Conservation (phyloP, 1,140 invertebrate genomes). For the Hyles vespertilio region DNA sequence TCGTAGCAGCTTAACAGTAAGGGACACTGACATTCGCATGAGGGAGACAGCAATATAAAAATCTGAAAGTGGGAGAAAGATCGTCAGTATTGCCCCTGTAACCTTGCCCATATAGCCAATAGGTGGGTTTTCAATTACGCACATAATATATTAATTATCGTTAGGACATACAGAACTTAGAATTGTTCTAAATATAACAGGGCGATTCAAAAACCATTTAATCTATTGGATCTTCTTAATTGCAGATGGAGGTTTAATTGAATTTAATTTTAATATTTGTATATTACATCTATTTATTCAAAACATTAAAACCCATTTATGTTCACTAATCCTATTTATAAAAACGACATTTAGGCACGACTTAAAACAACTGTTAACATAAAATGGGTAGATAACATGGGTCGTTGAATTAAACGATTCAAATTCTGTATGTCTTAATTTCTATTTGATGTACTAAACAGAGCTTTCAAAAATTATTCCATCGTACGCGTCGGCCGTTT, state of each 20-base stretch:
- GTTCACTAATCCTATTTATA: too few relatives aligned
- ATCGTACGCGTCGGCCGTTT: too few relatives aligned
- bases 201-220: too few relatives aligned
- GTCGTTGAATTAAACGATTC: not conserved
- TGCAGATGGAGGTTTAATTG: too few relatives aligned
- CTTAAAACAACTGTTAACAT: too few relatives aligned
- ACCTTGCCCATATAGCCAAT: slow-evolving; percentile 5
- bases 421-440: not conserved
- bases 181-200: not conserved
- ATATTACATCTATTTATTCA: too few relatives aligned
- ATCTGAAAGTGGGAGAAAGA: slow-evolving; percentile 3
- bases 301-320: too few relatives aligned
- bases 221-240: too few relatives aligned
- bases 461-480: not conserved
- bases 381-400: too few relatives aligned
- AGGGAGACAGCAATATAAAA: slow-evolving; percentile 6
- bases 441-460: not conserved
- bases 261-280: too few relatives aligned
- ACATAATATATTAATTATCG: not conserved
- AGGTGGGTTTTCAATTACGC: slow-evolving; percentile 8
- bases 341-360: too few relatives aligned
- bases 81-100: not conserved
- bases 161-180: not conserved
- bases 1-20: not conserved
- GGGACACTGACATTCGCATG: too few relatives aligned